Evolutionary conservation across 2,113 vertebrate species (phyloP).

Genomic region (Eulacestoma nigropectus): DNA sequence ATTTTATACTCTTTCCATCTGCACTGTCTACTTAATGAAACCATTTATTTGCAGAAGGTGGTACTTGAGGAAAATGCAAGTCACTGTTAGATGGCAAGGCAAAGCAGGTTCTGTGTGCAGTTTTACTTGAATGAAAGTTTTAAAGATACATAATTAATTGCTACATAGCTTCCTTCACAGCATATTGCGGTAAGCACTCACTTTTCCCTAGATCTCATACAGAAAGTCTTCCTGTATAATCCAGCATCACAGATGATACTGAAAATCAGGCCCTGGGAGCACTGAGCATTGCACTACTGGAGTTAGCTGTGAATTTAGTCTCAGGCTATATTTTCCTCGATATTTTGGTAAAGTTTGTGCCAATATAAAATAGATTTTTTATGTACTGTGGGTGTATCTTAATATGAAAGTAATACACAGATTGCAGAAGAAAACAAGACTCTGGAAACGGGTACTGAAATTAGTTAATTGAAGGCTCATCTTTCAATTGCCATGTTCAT

Average conservation of each 20-base stretch:
- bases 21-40: background rate
- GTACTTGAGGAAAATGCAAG: background rate
- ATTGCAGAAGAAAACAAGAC: background rate
- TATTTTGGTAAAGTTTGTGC: background rate
- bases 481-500: background rate
- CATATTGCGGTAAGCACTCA: background rate
- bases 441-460: background rate
- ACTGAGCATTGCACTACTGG: background rate
- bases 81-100: background rate
- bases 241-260: background rate
- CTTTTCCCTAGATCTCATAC: background rate
- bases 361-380: background rate
- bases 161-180: background rate
- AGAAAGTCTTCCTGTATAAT: background rate
- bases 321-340: background rate
- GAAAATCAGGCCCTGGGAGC: background rate
- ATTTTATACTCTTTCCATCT: background rate
- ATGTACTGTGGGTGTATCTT: background rate
- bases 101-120: background rate
- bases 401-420: background rate
- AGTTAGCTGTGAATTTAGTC: background rate
- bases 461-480: background rate
- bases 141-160: background rate
- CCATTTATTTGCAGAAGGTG: background rate
- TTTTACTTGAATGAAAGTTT: background rate